These are phyloP conservation scores for Todiramphus saurophagus DNA, from an alignment of 2,113 vertebrate genomes.

Conservation along the genomic window DNA sequence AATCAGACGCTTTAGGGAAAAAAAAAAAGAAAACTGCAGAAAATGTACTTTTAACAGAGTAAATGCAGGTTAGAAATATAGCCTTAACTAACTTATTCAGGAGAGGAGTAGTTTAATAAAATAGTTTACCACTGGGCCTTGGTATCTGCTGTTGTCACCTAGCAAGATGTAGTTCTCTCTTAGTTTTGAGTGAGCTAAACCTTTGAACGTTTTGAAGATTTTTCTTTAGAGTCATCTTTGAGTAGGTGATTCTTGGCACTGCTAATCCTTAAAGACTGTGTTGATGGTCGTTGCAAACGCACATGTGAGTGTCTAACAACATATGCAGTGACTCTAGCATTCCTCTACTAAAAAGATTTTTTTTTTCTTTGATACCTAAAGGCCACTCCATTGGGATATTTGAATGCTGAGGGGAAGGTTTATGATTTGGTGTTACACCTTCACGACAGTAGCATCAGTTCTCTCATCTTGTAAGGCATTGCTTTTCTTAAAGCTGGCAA, in stretches of 20 bases:
- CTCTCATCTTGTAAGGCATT: neutral
- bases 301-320: neutral
- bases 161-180: neutral
- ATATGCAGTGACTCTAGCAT: neutral
- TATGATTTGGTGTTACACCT: neutral
- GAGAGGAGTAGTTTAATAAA: neutral
- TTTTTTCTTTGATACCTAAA: neutral
- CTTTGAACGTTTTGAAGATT: neutral
- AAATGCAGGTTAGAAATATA: neutral
- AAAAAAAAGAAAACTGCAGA: neutral
- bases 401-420: neutral
- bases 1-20: neutral
- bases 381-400: neutral
- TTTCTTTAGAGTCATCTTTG: neutral
- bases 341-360: neutral
- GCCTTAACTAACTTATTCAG: neutral
- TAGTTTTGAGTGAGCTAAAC: neutral
- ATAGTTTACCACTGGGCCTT: neutral
- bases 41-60: neutral
- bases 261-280: neutral
- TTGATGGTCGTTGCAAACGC: neutral
- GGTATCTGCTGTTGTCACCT: neutral
- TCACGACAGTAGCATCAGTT: neutral
- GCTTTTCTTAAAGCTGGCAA: neutral
- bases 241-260: neutral